These are phyloP conservation scores for Saguinus imperator DNA, from an alignment of 2,113 vertebrate genomes.

Conservation along the genomic window DNA sequence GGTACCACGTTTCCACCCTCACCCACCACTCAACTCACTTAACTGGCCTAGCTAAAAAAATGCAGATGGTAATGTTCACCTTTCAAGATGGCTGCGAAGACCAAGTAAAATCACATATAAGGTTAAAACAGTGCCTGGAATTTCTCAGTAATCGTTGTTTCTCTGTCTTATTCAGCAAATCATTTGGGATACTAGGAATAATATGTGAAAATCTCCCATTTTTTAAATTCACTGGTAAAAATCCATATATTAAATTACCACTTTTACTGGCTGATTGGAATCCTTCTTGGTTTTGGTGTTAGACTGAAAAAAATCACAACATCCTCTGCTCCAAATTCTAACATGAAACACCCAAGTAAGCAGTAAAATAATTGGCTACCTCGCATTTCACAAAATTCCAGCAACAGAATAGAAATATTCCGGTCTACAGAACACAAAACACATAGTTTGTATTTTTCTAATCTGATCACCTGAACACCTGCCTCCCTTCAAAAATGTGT, in stretches of 20 bases:
- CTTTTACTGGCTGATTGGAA: neutral
- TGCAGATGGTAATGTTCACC: neutral
- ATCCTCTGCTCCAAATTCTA: constrained; percentile 4
- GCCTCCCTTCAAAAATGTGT: neutral
- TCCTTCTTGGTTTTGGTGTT: neutral
- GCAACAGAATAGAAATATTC: neutral
- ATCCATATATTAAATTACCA: constrained; percentile 28
- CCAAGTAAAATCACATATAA: neutral
- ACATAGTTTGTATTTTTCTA: neutral
- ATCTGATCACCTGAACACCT: neutral
- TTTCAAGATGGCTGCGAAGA: neutral
- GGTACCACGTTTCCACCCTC: neutral
- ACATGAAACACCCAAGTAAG: neutral
- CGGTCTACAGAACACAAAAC: neutral
- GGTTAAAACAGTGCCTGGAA: neutral
- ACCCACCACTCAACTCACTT: neutral
- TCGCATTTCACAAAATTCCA: neutral
- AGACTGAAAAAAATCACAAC: neutral
- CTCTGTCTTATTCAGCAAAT: neutral
- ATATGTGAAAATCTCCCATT: neutral
- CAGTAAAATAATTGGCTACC: neutral
- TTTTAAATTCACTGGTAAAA: constrained; percentile 21
- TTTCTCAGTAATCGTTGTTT: neutral
- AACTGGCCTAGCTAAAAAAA: neutral
- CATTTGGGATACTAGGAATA: neutral